Base-by-base conservation (phyloP, 2,888 invertebrate genomes). In the Marasmarcha lunaedactyla region DNA sequence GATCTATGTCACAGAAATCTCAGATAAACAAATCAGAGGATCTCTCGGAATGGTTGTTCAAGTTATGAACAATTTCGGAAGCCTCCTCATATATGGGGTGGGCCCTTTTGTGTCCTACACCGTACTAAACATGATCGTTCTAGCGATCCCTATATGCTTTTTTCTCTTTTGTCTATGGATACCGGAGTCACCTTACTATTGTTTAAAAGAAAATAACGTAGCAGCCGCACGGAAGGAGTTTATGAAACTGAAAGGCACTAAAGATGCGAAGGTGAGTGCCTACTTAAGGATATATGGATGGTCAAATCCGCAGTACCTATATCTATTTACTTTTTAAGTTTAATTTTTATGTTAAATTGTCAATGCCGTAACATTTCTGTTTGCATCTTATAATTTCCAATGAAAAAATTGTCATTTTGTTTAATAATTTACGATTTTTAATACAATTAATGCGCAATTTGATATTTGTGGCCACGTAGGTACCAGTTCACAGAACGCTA, bases 161-260 rank as follows among this genome's bases (percentile, higher is more conserved):
- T 72, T 85, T 35, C 27, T 77, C 0, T 56, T 71, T 0, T 86
- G 87, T 50, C 44, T 71, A 5, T 86, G 86, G 84, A 79, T 88
- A 62, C 88, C 88, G 0, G 88, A 88, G 51, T 87, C 88, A 0
- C 88, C 88, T 1, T 87, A 88, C 48, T 88, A 79, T 48, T 69
- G 88, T 35, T 57, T 89, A 27, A 86, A 86, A 58, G 77, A 79
- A 42, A 84, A 78, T 1, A 65, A 78, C 15, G 51, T 74, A 2
- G 72, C 69, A 1, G 74, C 76, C 0, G 87, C 87, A 0, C 73
- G 63, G 46, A 71, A 63, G 26, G 77, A 70, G 41, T 72, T 85
- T 33, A 63, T 65, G 51, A 57, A 57, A 30, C 49, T 87, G 10
- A 85, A 78, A 46, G 78, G 85, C 14, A 67, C 70, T 36, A 63